phyloP scores from a whole-genome alignment of 2,113 vertebrate genomes.

The Myotis lucifugus region DNA sequence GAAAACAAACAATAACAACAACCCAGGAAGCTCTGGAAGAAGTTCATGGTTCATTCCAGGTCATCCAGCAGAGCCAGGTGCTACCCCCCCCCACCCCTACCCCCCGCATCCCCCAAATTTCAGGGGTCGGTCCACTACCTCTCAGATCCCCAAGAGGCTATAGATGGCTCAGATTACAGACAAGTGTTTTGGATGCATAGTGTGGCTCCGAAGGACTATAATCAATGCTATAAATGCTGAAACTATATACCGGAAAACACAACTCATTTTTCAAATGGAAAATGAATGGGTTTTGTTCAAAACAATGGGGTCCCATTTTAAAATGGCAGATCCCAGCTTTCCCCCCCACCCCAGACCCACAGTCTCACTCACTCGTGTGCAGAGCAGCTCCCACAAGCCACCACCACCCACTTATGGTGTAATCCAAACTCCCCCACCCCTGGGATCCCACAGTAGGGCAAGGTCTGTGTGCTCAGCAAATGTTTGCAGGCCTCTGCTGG shows the following conservation, averaged over 20 bases:
- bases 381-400: neutral
- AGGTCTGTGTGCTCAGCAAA: conserved; percentile 65
- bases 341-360: neutral
- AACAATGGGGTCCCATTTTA: neutral
- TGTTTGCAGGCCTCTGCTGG: conserved; percentile 70
- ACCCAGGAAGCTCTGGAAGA: neutral
- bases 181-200: neutral
- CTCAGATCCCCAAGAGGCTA: neutral
- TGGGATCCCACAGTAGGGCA: neutral
- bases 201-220: neutral
- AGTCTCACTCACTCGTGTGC: fast-evolving
- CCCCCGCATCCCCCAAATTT: neutral
- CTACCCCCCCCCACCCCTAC: no score
- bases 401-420: neutral
- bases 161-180: neutral
- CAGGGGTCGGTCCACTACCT: neutral
- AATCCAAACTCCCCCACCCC: neutral
- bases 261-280: neutral
- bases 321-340: neutral
- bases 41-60: neutral
- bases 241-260: neutral
- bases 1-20: neutral
- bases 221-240: neutral
- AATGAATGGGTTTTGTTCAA: neutral
- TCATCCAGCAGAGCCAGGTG: neutral